A percentile compares a stretch with the other conserved stretches of the same genome.
These are phyloP conservation scores for Eustalomyia histrio DNA, from an alignment of 2,888 invertebrate species.

Conservation along the genomic window DNA sequence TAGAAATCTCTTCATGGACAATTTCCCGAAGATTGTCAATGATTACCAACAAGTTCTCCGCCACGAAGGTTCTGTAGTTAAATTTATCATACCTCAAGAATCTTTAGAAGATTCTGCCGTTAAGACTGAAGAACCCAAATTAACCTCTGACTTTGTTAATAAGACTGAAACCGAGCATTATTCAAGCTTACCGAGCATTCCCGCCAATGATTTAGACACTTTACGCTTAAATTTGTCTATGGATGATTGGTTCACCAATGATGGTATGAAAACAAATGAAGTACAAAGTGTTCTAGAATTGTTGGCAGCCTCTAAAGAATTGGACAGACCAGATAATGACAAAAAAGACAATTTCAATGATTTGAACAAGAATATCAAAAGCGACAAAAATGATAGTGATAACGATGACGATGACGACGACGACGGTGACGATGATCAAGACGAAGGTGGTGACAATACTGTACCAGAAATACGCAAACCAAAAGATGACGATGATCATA, in stretches of 20 bases:
- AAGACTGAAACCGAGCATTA: slow-evolving; percentile 71
- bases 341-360: slow-evolving; percentile 54
- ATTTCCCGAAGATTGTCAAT: slow-evolving; percentile 47
- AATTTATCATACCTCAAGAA: slow-evolving; percentile 67
- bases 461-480: slow-evolving; percentile 75
- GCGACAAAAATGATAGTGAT: slow-evolving; percentile 70
- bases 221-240: slow-evolving; percentile 70
- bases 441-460: slow-evolving; percentile 77
- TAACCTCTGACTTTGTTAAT: slow-evolving; percentile 53
- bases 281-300: slow-evolving; percentile 44
- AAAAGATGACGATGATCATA: slow-evolving; percentile 78
- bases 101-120: slow-evolving; percentile 65
- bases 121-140: slow-evolving; percentile 57
- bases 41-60: slow-evolving; percentile 44
- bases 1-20: slow-evolving; percentile 33
- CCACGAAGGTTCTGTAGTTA: slow-evolving; percentile 36
- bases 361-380: slow-evolving; percentile 42
- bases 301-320: too few species aligned
- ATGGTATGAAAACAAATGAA: slow-evolving; percentile 62
- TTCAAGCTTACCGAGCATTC: slow-evolving; percentile 69
- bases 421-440: slow-evolving; percentile 80
- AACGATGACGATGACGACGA: slow-evolving; percentile 83
- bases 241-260: slow-evolving; percentile 71
- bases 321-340: slow-evolving; percentile 57
- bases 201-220: slow-evolving; percentile 65